Conservation (phyloP, 2,113 vertebrate genomes). For the Engystomops pustulosus region DNA sequence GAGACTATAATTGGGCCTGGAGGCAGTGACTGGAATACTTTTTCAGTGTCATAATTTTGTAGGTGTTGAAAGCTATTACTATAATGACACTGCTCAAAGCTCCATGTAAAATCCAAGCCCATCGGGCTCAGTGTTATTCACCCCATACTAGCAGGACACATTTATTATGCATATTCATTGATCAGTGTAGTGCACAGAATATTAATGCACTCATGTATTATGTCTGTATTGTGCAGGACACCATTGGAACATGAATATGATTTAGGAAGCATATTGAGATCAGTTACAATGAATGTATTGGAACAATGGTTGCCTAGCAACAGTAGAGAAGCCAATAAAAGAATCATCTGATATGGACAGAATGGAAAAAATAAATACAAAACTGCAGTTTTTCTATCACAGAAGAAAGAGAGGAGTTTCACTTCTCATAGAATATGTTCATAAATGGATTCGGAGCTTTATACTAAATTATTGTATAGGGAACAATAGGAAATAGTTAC, state of each 20-base stretch:
- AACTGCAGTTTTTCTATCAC: too few species aligned
- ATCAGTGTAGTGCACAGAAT: conserved; percentile 25
- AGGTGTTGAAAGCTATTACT: background rate
- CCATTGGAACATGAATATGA: conserved; percentile 22
- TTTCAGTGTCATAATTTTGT: background rate
- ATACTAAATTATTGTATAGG: too few species aligned
- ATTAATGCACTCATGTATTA: conserved; percentile 18
- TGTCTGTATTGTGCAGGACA: background rate
- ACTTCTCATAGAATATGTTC: too few species aligned
- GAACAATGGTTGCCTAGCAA: conserved; percentile 34
- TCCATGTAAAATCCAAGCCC: background rate
- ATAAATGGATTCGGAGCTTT: too few species aligned
- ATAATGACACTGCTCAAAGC: background rate
- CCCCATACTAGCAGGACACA: background rate
- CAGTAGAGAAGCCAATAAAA: background rate
- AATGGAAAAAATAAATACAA: conserved; percentile 1
- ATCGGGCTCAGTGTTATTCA: background rate
- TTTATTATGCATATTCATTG: background rate
- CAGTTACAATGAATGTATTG: background rate
- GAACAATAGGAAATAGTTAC: too few species aligned
- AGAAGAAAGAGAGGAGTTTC: too few species aligned
- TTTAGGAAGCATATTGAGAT: background rate
- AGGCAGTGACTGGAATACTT: too few species aligned
- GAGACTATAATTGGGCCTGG: too few species aligned
- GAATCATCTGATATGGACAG: conserved; percentile 8